These are phyloP conservation scores for Ahaetulla prasina DNA, from an alignment of 2,113 vertebrate species.

Conservation along the genomic window DNA sequence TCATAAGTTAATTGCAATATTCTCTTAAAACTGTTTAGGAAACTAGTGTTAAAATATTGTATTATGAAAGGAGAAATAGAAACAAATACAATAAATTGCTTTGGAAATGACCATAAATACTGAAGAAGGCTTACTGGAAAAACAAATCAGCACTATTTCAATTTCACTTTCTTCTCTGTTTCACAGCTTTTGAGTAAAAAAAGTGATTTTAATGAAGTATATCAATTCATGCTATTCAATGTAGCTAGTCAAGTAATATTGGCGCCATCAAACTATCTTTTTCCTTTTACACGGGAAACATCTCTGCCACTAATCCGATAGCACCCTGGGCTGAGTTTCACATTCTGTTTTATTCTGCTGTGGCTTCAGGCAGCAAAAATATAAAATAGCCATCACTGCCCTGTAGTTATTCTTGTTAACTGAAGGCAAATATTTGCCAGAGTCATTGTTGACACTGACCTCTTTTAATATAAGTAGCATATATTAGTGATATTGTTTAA, in stretches of 20 bases:
- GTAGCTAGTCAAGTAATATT: background rate
- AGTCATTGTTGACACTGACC: background rate
- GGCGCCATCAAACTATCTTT: background rate
- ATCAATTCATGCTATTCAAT: background rate
- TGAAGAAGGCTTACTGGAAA: background rate
- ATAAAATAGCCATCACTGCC: background rate
- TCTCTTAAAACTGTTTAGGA: background rate
- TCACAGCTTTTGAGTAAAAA: background rate
- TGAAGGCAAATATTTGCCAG: background rate
- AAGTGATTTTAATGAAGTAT: background rate
- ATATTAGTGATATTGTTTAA: background rate
- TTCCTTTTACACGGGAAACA: background rate
- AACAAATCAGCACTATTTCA: background rate
- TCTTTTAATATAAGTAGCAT: background rate
- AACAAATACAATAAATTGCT: background rate
- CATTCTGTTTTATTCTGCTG: background rate
- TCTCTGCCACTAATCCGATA: background rate
- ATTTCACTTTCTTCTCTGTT: background rate
- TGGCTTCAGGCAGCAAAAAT: background rate
- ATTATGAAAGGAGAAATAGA: background rate
- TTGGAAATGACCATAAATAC: background rate
- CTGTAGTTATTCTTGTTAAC: background rate
- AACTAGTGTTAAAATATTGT: background rate
- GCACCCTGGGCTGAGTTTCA: background rate
- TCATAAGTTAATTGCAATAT: background rate